These are phyloP conservation scores for Habroteleia sp. DNA, from an alignment of 2,888 invertebrate species.

Conservation along the genomic window DNA sequence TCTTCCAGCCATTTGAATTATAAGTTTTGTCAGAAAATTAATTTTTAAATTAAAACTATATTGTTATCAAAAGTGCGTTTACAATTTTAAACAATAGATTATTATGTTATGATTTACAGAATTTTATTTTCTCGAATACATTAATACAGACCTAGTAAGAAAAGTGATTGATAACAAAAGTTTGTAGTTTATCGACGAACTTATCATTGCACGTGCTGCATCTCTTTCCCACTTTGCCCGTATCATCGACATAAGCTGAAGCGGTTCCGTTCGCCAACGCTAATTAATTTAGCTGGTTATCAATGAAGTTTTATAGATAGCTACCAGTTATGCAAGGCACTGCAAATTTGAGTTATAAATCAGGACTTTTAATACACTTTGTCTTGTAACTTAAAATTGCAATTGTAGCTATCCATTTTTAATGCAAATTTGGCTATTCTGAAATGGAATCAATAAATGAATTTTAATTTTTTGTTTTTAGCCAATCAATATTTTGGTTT, in stretches of 20 bases:
- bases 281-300: slow-evolving; percentile 76
- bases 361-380: slow-evolving; percentile 51
- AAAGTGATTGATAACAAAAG: slow-evolving; percentile 72
- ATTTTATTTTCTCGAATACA: slow-evolving; percentile 14
- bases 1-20: too few relatives aligned
- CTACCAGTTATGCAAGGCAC: slow-evolving; percentile 37
- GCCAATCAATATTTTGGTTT: too few relatives aligned
- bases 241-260: slow-evolving; percentile 62
- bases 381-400: slow-evolving; percentile 18
- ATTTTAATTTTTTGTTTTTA: too few relatives aligned
- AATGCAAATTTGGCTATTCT: slow-evolving; percentile 4
- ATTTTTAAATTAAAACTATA: too few relatives aligned
- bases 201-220: slow-evolving; percentile 68
- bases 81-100: too few relatives aligned
- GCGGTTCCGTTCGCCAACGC: slow-evolving; percentile 63
- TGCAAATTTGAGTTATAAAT: slow-evolving; percentile 58
- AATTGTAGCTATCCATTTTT: slow-evolving; percentile 32
- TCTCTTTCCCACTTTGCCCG: slow-evolving; percentile 58
- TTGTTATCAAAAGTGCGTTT: too few relatives aligned
- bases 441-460: background rate
- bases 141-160: slow-evolving; percentile 26
- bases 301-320: slow-evolving; percentile 68
- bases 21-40: too few relatives aligned
- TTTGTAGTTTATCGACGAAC: slow-evolving; percentile 71
- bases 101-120: slow-evolving; percentile 29